A percentile compares a stretch with the other conserved stretches of the same genome.
Conservation (phyloP, 2,888 invertebrate species). For the Pediacus dermestoides region DNA sequence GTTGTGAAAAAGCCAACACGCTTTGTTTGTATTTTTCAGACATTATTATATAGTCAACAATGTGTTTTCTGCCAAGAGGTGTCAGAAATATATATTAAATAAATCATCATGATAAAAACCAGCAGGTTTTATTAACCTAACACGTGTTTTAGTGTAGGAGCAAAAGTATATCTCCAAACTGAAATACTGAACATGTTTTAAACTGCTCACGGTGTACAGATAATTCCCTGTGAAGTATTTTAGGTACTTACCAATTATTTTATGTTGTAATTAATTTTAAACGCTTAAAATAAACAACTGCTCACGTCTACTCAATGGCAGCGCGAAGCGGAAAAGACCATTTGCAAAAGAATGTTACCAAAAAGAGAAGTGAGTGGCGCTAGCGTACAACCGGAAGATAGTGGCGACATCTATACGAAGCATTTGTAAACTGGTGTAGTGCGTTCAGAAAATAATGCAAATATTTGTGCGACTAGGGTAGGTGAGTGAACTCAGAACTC, state of each 20-base stretch:
- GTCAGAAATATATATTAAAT: conserved; percentile 39
- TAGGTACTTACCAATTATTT: conserved; percentile 11
- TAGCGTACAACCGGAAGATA: no score
- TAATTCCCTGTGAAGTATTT: neutral
- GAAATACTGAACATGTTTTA: conserved; percentile 2
- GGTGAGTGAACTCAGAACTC: no score
- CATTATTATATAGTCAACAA: conserved; percentile 34
- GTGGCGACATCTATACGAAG: no score
- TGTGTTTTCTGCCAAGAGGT: conserved; percentile 46
- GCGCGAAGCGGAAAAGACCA: conserved; percentile 53
- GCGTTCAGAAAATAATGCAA: no score
- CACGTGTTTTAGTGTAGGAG: conserved; percentile 1
- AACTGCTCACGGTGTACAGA: neutral
- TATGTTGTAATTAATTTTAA: conserved; percentile 8
- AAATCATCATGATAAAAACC: conserved; percentile 35
- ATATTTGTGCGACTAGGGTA: no score
- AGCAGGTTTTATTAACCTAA: neutral
- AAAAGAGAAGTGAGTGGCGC: conserved; percentile 18
- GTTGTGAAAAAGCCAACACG: neutral
- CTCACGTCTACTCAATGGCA: conserved; percentile 39
- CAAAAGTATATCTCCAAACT: neutral
- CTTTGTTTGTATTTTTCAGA: conserved; percentile 1
- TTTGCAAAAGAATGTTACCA: conserved; percentile 31
- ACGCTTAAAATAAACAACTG: conserved; percentile 29
- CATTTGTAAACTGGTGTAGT: no score